Percentiles rank a stretch among this genome's conserved stretches.
These are phyloP conservation scores for Aptenodytes patagonicus DNA, from an alignment of 2,113 vertebrate genomes.

Conservation along the genomic window DNA sequence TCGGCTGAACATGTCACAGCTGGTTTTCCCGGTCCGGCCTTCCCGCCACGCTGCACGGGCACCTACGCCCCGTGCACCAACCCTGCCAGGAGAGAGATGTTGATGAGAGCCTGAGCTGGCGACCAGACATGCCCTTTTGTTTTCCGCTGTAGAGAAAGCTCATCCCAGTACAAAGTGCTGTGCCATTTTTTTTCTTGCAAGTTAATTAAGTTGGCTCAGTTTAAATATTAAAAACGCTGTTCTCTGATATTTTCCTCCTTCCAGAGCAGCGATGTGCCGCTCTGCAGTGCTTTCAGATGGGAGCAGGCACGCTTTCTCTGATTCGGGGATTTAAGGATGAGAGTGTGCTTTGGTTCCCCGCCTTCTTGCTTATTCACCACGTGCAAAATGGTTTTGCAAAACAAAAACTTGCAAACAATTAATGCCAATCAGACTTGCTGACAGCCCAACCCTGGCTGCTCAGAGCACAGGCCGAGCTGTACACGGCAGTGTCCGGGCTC, in stretches of 20 bases:
- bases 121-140: neutral
- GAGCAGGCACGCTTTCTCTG: neutral
- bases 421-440: neutral
- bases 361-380: neutral
- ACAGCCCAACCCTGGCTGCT: neutral
- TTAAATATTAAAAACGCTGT: neutral
- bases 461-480: neutral
- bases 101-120: neutral
- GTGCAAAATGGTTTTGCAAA: neutral
- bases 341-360: accelerated
- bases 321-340: neutral
- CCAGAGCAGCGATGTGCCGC: accelerated
- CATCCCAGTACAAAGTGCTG: accelerated
- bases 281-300: neutral
- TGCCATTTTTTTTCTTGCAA: neutral
- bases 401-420: neutral
- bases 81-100: accelerated
- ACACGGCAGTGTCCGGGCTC: accelerated
- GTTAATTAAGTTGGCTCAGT: neutral
- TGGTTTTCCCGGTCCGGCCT: neutral
- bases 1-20: neutral
- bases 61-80: neutral
- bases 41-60: accelerated
- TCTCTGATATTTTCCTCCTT: neutral
- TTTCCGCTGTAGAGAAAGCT: neutral